Evolutionary conservation across 2,113 vertebrate genomes (phyloP).

Genomic region (Perccottus glenii): DNA sequence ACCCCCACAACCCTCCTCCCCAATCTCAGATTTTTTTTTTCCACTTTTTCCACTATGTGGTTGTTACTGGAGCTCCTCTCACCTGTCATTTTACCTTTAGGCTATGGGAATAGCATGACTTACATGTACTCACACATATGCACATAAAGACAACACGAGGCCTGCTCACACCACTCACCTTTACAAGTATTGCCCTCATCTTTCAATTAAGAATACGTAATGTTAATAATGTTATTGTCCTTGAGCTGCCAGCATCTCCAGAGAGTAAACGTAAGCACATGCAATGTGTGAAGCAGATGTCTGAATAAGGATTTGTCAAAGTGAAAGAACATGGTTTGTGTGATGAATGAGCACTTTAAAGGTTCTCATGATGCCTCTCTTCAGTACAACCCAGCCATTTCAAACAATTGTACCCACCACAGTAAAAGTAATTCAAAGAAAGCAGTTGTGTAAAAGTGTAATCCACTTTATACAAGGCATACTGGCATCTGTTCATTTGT

Average conservation of each 20-base stretch:
- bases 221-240: neutral
- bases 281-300: constrained; percentile 54
- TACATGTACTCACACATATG: constrained; percentile 31
- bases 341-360: constrained; percentile 76
- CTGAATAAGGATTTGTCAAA: constrained; percentile 74
- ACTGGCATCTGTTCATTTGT: too few relatives aligned
- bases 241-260: constrained; percentile 33
- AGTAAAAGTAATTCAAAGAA: constrained; percentile 52
- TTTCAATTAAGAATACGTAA: neutral
- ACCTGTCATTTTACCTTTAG: constrained; percentile 72
- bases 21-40: constrained; percentile 52
- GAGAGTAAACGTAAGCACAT: constrained; percentile 35
- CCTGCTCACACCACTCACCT: constrained; percentile 20
- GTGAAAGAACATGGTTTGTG: constrained; percentile 66
- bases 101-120: constrained; percentile 60
- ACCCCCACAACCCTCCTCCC: constrained; percentile 11
- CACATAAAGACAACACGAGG: constrained; percentile 30
- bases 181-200: neutral
- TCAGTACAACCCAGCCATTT: constrained; percentile 51
- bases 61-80: constrained; percentile 56
- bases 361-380: constrained; percentile 69
- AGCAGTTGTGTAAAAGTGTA: constrained; percentile 39
- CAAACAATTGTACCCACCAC: constrained; percentile 54
- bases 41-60: constrained; percentile 34
- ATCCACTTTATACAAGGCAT: neutral